Evolutionary conservation across 1,140 invertebrate species (phyloP).

Genomic region (Drosophila orosa): DNA sequence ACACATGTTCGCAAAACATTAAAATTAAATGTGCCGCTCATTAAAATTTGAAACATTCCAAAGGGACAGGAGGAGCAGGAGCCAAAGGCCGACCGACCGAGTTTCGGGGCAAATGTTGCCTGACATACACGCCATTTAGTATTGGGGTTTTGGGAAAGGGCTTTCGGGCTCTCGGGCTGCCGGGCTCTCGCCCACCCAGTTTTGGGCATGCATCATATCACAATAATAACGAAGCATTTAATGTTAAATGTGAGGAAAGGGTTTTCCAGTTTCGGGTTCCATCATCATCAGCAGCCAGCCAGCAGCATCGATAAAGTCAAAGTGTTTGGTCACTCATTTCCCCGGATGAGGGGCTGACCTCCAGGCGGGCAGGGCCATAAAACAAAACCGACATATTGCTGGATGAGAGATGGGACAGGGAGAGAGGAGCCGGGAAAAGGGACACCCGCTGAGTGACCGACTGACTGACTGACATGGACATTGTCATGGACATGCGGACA

Average conservation of each 20-base stretch:
- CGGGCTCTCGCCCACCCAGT: slow-evolving; percentile 14
- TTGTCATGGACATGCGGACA: slow-evolving; percentile 47
- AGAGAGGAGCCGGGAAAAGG: slow-evolving; percentile 12
- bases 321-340: slow-evolving; percentile 75
- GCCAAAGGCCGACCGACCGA: slow-evolving; percentile 14
- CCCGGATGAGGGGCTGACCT: slow-evolving; percentile 31
- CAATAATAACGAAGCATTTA: slow-evolving; percentile 82
- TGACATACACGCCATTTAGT: slow-evolving; percentile 48
- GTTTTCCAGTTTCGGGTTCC: slow-evolving; percentile 34
- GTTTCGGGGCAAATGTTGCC: slow-evolving; percentile 60
- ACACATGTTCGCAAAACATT: slow-evolving; percentile 76
- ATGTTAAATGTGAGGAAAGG: slow-evolving; percentile 71
- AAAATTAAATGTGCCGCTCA: slow-evolving; percentile 80
- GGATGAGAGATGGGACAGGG: slow-evolving; percentile 8
- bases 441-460: slow-evolving; percentile 49
- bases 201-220: slow-evolving; percentile 62
- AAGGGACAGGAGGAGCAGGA: slow-evolving; percentile 17
- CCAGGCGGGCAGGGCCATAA: slow-evolving; percentile 47
- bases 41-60: slow-evolving; percentile 74
- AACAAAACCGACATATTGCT: slow-evolving; percentile 61
- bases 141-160: slow-evolving; percentile 9
- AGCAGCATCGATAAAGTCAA: slow-evolving; percentile 54
- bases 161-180: not conserved
- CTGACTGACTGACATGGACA: slow-evolving; percentile 34
- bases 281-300: slow-evolving; percentile 39